Percentiles rank a stretch among this genome's conserved stretches.
Conservation (phyloP, 2,888 invertebrate genomes). For the Metopia argyrocephala region DNA sequence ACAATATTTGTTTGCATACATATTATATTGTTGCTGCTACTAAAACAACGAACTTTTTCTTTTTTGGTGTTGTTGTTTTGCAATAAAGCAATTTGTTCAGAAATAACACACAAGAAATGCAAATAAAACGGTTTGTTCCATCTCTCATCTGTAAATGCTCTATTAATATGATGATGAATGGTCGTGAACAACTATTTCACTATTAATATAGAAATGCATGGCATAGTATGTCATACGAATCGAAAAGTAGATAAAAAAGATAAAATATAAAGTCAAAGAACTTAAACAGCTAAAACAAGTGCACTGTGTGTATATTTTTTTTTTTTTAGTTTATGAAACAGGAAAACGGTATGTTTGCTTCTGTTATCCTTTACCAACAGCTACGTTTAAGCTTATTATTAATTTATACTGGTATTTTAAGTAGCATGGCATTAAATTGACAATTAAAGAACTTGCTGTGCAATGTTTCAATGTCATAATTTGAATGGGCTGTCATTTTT, state of each 20-base stretch:
- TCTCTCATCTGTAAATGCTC: background rate
- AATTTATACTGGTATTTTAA: too few relatives aligned
- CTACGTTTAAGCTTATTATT: too few relatives aligned
- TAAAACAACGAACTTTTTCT: background rate
- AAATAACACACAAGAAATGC: conserved; percentile 7
- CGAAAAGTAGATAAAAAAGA: background rate
- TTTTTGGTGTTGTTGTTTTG: conserved; percentile 14
- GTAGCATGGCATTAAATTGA: too few relatives aligned
- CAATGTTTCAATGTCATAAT: too few relatives aligned
- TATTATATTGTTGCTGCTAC: conserved; percentile 3
- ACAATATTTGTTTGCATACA: conserved; percentile 7
- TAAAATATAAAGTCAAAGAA: background rate
- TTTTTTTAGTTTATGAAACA: too few relatives aligned
- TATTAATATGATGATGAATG: conserved; percentile 47
- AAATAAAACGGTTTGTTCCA: too few relatives aligned
- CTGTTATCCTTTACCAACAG: too few relatives aligned
- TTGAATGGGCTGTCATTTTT: too few relatives aligned
- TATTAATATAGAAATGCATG: background rate
- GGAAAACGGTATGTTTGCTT: too few relatives aligned
- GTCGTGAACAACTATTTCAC: background rate
- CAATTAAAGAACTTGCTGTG: too few relatives aligned
- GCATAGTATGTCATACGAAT: background rate
- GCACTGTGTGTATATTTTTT: too few relatives aligned
- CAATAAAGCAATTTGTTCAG: conserved; percentile 56
- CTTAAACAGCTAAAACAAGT: too few relatives aligned